Base-by-base conservation (phyloP, 2,797 vertebrate genomes). In the Ceyx erithaca region DNA sequence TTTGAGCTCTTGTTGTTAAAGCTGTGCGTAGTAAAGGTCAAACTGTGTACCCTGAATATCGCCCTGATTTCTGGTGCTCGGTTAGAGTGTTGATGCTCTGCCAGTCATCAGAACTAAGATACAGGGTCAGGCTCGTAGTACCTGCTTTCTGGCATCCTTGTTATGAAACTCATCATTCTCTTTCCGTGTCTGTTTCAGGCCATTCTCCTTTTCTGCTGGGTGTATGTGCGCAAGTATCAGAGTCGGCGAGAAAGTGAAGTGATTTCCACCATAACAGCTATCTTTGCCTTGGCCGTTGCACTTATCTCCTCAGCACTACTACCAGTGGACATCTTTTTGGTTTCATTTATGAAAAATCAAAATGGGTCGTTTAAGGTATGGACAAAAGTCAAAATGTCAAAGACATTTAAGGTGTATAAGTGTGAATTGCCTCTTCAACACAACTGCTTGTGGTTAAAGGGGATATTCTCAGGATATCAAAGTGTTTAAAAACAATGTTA, bases 281-380 rank as follows among this genome's bases (percentile, higher is more conserved):
- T 99, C 97, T 99, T 99, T 95, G 98, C 99, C 0, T 96, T 99
- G 92, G 99, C 99, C 10, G 96, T 99, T 64, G 99, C 99, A 30
- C 98, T 99, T 52, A 99, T 99, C 97, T 99, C 99, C 1, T 99
- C 99, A 28, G 99, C 99, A 2, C 98, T 99, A 25, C 97, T 99
- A 48, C 99, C 99, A 6, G 99, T 99, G 97, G 99, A 99, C 93
- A 99, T 99, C 96, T 99, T 99, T 94, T 97, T 99, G 63, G 99
- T 99, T 94, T 99, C 99, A 1, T 99, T 99, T 91, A 99, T 99
- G 99, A 99, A 99, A 97, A 98, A 98, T 93, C 98, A 97, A 90
- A 99, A 99, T 94, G 99, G 99, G 37, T 99, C 99, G 71, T 99
- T 99, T 97, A 99, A 99, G 99, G 99, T 96, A 94, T 30, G 94